These are phyloP conservation scores for Amorpha juglandis DNA, from an alignment of 2,888 invertebrate genomes.

Conservation along the genomic window DNA sequence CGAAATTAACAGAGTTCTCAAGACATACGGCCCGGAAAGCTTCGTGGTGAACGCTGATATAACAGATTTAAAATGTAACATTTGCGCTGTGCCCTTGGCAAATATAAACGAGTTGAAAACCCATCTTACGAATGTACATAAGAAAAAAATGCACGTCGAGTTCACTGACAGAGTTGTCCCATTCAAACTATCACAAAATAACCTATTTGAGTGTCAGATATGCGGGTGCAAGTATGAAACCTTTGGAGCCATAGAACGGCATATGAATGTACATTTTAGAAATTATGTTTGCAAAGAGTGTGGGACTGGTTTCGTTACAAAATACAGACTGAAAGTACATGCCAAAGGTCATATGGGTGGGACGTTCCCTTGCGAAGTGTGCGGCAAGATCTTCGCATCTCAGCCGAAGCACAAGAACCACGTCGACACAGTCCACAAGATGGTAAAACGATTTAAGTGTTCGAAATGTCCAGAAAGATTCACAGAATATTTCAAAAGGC, in stretches of 20 bases:
- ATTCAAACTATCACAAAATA: conserved; percentile 55
- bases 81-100: conserved; percentile 51
- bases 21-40: conserved; percentile 60
- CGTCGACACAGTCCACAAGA: conserved; percentile 60
- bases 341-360: conserved; percentile 60
- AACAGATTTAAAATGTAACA: conserved; percentile 57
- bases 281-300: conserved; percentile 74
- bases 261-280: conserved; percentile 73
- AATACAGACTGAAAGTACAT: conserved; percentile 66
- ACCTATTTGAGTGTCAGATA: conserved; percentile 62
- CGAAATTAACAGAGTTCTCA: conserved; percentile 51
- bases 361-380: conserved; percentile 57
- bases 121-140: conserved; percentile 60
- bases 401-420: conserved; percentile 65
- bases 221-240: conserved; percentile 69
- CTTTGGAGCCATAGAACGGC: conserved; percentile 68
- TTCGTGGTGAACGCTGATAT: conserved; percentile 70
- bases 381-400: conserved; percentile 61
- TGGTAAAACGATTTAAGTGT: conserved; percentile 65
- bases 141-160: conserved; percentile 57
- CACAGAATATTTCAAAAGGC: conserved; percentile 63
- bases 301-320: conserved; percentile 69
- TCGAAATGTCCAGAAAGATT: conserved; percentile 66
- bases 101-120: conserved; percentile 60
- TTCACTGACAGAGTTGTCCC: conserved; percentile 67